phyloP scores from a whole-genome alignment of 2,888 invertebrate genomes.

The Lapara coniferarum region DNA sequence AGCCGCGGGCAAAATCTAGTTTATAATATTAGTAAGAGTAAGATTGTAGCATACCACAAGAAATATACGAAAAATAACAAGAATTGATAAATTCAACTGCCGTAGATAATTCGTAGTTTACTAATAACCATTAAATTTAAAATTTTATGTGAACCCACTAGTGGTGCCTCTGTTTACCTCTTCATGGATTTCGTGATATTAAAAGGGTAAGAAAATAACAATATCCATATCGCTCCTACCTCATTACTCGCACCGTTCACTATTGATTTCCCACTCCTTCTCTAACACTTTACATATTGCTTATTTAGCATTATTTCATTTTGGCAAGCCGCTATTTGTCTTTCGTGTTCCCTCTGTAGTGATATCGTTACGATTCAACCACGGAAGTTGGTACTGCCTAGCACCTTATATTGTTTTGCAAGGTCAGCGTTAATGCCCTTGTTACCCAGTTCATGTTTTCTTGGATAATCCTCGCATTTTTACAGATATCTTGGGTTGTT shows the following conservation, averaged over 20 bases:
- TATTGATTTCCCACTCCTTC: conserved; percentile 71
- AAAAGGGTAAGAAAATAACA: background rate
- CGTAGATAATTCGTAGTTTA: no score
- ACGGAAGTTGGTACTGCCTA: background rate
- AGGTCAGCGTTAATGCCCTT: conserved; percentile 18
- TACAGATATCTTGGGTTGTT: background rate
- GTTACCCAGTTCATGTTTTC: background rate
- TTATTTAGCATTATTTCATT: conserved; percentile 80
- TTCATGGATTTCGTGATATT: background rate
- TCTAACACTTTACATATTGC: conserved; percentile 78
- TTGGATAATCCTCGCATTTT: background rate
- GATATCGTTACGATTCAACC: conserved; percentile 47
- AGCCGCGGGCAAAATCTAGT: no score
- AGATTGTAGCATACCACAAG: no score
- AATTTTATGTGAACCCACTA: no score
- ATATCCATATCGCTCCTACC: conserved; percentile 25
- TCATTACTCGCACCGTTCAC: conserved; percentile 37
- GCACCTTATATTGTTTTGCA: conserved; percentile 1
- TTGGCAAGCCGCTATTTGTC: conserved; percentile 68
- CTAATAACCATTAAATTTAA: no score
- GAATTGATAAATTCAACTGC: no score
- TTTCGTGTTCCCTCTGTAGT: conserved; percentile 63
- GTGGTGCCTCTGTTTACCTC: no score
- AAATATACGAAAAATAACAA: no score
- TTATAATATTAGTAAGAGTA: no score